Conservation (phyloP, 1,140 invertebrate species). For the Drosophila carrolli region DNA sequence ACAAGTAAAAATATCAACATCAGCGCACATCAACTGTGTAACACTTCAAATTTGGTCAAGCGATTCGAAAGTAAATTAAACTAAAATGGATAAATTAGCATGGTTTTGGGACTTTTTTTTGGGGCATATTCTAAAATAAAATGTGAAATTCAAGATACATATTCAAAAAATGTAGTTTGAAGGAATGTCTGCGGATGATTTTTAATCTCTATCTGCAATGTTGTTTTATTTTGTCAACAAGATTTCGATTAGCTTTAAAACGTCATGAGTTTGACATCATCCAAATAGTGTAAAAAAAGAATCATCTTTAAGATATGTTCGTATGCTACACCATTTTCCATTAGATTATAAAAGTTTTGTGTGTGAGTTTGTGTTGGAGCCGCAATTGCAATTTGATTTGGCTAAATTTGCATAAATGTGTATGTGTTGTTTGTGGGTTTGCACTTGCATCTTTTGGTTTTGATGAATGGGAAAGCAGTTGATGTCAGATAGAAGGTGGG, state of each 20-base stretch:
- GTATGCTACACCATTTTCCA: constrained; percentile 5
- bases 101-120: neutral
- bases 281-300: constrained; percentile 2
- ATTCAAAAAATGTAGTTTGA: too few species aligned
- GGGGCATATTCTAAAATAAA: too few species aligned
- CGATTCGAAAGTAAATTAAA: neutral
- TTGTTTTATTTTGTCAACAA: constrained; percentile 12
- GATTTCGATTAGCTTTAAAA: constrained; percentile 8
- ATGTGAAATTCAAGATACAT: too few species aligned
- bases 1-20: constrained; percentile 4
- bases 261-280: neutral
- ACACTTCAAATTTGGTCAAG: neutral
- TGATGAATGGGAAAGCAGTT: constrained; percentile 37
- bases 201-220: neutral
- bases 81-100: neutral
- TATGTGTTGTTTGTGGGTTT: constrained; percentile 37
- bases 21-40: constrained; percentile 15
- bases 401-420: constrained; percentile 56
- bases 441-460: constrained; percentile 31
- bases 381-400: constrained; percentile 57
- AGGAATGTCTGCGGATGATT: too few species aligned
- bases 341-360: constrained; percentile 50
- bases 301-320: neutral
- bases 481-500: constrained; percentile 18
- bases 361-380: constrained; percentile 22